Evolutionary conservation across 1,140 invertebrate species (phyloP), one percentile per base, ranked within the genome.

Genomic region (Bombus terrestris): DNA sequence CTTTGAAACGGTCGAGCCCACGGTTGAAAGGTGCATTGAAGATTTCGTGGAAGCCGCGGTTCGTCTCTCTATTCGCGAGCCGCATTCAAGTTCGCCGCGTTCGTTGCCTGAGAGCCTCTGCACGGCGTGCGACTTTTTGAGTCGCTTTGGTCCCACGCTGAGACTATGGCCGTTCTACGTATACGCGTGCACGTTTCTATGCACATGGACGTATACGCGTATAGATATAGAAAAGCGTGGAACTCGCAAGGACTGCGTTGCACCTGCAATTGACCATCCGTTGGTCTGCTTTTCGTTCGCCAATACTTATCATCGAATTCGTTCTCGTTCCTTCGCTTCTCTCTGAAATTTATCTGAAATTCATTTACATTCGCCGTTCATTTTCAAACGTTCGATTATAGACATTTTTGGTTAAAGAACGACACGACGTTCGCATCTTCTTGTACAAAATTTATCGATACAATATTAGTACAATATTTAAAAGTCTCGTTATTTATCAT

Each of bases 121-220:
- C 94, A 77, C 88, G 92, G 90, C 94, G 94, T 95, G 94, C 93
- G 94, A 94, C 94, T 95, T 95, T 95, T 95, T 94, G 88, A 95
- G 90, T 91, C 93, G 92, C 91, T 91, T 89, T 95, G 94, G 93
- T 95, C 94, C 91, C 94, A 95, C 94, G 94, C 93, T 92, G 93
- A 91, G 90, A 92, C 92, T 91, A 91, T 90, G 91, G 88, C 91
- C 90, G 90, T 87, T 91, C 68, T 86, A 47, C 71, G 41, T 76
- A 41, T n/a, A 57, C 35, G 28, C 62, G 74, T 32, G 37, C 39
- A 32, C 32, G 62, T 47, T 2, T 62, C 32, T 74, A 62, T 81
- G 73, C 73, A 18, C 81, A 37, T 66, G 78, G 37, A 71, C 66
- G 43, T 66, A 41, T 69, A 69, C 37, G 43, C 64, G 32, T 12